A percentile compares a stretch with the other conserved stretches of the same genome.
phyloP scores from a whole-genome alignment of 2,797 vertebrate species.

The Melanitta fusca region DNA sequence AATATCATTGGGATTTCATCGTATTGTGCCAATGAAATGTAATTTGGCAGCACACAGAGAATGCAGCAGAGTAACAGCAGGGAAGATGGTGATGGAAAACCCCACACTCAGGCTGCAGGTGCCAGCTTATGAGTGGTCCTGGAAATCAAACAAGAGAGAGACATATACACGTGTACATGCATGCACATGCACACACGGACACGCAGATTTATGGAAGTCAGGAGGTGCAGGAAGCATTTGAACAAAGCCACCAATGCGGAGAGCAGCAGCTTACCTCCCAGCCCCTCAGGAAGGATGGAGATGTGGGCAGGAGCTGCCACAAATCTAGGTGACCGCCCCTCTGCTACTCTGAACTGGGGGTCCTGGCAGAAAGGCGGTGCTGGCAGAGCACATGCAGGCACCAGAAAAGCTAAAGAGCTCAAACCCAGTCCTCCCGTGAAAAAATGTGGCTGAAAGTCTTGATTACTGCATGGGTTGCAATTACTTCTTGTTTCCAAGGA shows the following conservation, averaged over 20 bases:
- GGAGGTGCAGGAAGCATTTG: background rate
- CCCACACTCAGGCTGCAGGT: background rate
- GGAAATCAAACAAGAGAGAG: background rate
- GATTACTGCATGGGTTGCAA: background rate
- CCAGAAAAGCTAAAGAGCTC: background rate
- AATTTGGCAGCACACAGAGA: constrained; percentile 56
- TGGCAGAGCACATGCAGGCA: constrained; percentile 2
- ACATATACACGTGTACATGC: background rate
- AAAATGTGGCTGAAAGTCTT: constrained; percentile 1
- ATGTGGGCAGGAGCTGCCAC: background rate
- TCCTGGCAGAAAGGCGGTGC: background rate
- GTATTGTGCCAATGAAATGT: constrained; percentile 20
- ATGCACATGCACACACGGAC: background rate
- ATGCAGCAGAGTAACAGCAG: constrained; percentile 31
- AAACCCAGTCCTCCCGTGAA: background rate
- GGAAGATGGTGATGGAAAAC: constrained; percentile 8
- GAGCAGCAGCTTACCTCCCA: background rate
- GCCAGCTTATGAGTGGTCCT: background rate
- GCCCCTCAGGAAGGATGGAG: background rate
- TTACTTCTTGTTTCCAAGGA: constrained; percentile 32
- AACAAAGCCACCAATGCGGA: background rate
- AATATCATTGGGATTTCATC: constrained; percentile 57
- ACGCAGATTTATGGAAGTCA: background rate
- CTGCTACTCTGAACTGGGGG: background rate
- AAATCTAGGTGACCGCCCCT: background rate